These are phyloP conservation scores for Ecdyonurus torrentis DNA, from an alignment of 2,888 invertebrate species.

Conservation along the genomic window DNA sequence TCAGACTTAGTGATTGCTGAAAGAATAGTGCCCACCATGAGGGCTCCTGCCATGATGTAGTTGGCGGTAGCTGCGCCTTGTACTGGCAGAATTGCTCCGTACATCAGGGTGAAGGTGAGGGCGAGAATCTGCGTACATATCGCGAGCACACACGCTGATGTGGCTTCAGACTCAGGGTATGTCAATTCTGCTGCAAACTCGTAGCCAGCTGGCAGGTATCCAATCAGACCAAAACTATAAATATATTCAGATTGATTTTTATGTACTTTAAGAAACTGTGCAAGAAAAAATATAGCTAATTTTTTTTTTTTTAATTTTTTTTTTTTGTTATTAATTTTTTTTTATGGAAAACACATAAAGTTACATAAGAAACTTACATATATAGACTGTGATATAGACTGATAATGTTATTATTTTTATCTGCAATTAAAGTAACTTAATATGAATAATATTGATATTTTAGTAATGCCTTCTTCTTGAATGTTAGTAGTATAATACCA, in stretches of 20 bases:
- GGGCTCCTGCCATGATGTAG: neutral
- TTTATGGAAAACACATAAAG: neutral
- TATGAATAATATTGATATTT: too few species aligned
- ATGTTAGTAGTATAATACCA: too few species aligned
- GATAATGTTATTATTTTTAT: too few species aligned
- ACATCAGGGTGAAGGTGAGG: neutral
- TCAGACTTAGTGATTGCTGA: neutral
- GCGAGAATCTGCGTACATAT: neutral
- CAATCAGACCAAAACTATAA: slow-evolving; percentile 18
- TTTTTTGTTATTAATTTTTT: too few species aligned
- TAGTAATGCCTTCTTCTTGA: too few species aligned
- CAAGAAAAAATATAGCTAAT: neutral
- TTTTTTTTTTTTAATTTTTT: neutral
- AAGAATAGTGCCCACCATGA: neutral
- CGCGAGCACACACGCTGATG: slow-evolving; percentile 18
- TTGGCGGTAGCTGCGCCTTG: neutral
- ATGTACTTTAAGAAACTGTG: neutral
- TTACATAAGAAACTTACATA: neutral
- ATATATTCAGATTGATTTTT: neutral
- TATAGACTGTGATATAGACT: neutral
- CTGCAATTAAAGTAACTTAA: too few species aligned
- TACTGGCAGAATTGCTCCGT: neutral
- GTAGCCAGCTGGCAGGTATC: slow-evolving; percentile 19
- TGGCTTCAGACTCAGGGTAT: slow-evolving; percentile 20
- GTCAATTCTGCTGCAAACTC: slow-evolving; percentile 21